A percentile compares a stretch with the other conserved stretches of the same genome.
phyloP scores from a whole-genome alignment of 2,797 vertebrate genomes.

The Neosilurus mollespiculum region DNA sequence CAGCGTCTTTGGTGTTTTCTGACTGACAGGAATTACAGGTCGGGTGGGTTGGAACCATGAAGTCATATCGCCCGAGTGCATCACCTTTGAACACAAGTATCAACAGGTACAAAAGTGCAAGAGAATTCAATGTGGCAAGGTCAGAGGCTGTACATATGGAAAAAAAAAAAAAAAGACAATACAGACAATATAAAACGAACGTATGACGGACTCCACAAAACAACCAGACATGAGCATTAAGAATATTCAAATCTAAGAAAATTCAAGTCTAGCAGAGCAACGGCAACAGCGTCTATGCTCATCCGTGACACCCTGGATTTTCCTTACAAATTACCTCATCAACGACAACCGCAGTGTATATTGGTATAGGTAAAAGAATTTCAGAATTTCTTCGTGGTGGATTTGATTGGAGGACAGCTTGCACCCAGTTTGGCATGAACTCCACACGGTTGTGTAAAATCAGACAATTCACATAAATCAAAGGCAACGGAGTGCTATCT shows the following conservation, averaged over 20 bases:
- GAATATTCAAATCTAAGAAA: neutral
- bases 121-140: neutral
- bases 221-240: neutral
- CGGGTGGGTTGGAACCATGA: neutral
- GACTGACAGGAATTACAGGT: neutral
- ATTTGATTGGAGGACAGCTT: neutral
- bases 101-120: neutral
- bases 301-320: neutral
- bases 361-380: neutral
- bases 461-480: neutral
- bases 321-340: neutral
- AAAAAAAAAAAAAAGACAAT: neutral
- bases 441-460: neutral
- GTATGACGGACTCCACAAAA: neutral
- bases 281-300: neutral
- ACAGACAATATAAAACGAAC: neutral
- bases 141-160: no score
- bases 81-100: neutral
- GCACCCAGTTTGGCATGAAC: neutral
- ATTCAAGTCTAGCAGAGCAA: neutral
- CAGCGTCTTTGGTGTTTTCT: neutral
- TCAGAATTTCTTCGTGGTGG: neutral
- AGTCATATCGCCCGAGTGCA: neutral
- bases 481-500: neutral
- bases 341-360: neutral